Conservation (phyloP, 2,113 vertebrate species). For the Rhinichthys klamathensis region DNA sequence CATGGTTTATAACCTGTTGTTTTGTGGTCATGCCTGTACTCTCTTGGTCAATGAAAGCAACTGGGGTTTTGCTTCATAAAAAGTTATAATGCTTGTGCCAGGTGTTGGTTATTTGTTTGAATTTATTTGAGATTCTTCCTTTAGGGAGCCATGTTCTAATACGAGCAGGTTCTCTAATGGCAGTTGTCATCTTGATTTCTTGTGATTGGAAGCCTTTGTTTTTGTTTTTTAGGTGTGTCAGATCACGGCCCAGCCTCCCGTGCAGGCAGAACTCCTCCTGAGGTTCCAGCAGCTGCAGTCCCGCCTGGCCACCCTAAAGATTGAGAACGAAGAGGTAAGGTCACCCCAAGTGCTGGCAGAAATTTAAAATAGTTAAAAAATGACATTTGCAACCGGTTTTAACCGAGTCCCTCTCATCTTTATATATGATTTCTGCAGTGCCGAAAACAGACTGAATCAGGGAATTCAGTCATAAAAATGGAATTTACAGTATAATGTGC, state of each 20-base stretch:
- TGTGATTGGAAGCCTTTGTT: constrained; percentile 41
- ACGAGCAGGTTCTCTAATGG: neutral
- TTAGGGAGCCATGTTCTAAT: neutral
- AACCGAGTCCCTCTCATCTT: neutral
- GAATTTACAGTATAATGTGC: no score
- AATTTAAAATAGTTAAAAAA: neutral
- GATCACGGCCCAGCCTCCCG: constrained; percentile 91
- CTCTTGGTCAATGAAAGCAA: constrained; percentile 41
- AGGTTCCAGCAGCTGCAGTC: constrained; percentile 97
- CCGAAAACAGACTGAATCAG: no score
- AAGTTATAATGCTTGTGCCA: constrained; percentile 26
- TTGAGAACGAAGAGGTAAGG: constrained; percentile 97
- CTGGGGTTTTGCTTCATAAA: constrained; percentile 46
- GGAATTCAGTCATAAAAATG: no score
- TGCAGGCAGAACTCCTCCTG: constrained; percentile 92
- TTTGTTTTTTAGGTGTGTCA: constrained; percentile 86
- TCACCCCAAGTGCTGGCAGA: neutral
- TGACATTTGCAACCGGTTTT: neutral
- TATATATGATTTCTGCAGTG: no score
- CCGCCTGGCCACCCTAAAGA: constrained; percentile 91
- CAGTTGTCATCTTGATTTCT: neutral
- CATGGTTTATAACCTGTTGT: constrained; percentile 54
- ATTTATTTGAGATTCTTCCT: neutral
- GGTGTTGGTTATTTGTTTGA: neutral
- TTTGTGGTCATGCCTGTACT: constrained; percentile 42